A percentile compares a stretch with the other conserved stretches of the same genome.
Conservation (phyloP, 2,797 vertebrate genomes). For the Malurus leucopterus region DNA sequence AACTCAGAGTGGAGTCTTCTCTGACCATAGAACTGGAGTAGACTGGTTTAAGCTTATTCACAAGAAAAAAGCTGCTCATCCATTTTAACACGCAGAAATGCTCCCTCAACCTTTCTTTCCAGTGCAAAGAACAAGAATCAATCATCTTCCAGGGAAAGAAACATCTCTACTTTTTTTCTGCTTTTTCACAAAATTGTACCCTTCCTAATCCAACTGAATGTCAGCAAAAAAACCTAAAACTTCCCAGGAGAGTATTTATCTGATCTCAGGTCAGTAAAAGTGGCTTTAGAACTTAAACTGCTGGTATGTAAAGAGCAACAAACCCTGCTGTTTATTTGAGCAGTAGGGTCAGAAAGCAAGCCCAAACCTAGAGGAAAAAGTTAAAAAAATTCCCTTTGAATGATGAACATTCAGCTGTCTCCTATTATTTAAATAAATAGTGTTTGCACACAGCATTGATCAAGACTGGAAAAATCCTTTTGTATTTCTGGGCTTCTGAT, state of each 20-base stretch:
- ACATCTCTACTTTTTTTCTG: background rate
- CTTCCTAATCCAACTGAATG: constrained; percentile 8
- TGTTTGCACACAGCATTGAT: background rate
- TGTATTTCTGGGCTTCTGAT: constrained; percentile 37
- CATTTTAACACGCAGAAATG: background rate
- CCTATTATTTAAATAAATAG: constrained; percentile 30
- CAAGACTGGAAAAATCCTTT: background rate
- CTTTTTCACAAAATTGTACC: background rate
- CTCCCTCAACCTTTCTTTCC: background rate
- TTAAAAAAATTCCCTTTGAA: constrained; percentile 19
- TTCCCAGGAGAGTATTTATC: constrained; percentile 38
- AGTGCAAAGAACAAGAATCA: constrained; percentile 10
- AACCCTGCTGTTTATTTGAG: constrained; percentile 35
- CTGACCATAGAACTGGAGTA: background rate
- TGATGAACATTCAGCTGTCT: constrained; percentile 22
- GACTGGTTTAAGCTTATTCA: background rate
- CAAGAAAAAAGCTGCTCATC: background rate
- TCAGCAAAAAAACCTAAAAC: constrained; percentile 50
- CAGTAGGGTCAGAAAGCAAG: constrained; percentile 29
- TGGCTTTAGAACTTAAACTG: constrained; percentile 41
- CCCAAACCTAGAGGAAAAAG: background rate
- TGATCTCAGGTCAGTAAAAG: constrained; percentile 37
- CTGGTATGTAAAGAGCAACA: constrained; percentile 52
- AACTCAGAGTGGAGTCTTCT: background rate
- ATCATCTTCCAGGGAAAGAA: background rate